Evolutionary conservation across 2,888 invertebrate genomes (phyloP).

Genomic region (Poecilobothrus nobilitatus): DNA sequence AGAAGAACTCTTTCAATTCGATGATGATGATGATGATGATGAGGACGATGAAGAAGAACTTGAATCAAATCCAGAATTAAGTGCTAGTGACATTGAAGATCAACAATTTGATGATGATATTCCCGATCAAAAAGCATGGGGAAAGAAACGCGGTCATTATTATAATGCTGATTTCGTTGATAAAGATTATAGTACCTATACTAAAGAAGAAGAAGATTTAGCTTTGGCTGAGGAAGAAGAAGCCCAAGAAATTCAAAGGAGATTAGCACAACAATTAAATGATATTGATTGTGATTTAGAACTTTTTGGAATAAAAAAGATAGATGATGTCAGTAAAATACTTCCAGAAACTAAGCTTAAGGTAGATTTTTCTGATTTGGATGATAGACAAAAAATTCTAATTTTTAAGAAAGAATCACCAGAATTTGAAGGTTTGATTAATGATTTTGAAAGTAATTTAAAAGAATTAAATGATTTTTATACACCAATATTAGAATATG

Average conservation of each 20-base stretch:
- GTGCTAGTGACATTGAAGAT: slow-evolving; percentile 70
- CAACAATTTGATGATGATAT: slow-evolving; percentile 61
- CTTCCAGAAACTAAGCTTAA: slow-evolving; percentile 47
- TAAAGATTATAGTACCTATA: slow-evolving; percentile 57
- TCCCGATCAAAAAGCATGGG: slow-evolving; percentile 82
- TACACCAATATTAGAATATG: slow-evolving; percentile 57
- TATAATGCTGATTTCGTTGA: slow-evolving; percentile 87
- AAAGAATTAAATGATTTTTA: slow-evolving; percentile 57
- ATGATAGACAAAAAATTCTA: slow-evolving; percentile 65
- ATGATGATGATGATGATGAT: slow-evolving; percentile 42
- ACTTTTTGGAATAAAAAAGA: slow-evolving; percentile 42
- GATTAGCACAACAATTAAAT: slow-evolving; percentile 66
- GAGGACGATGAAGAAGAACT: slow-evolving; percentile 46
- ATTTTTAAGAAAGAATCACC: slow-evolving; percentile 79
- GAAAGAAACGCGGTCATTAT: slow-evolving; percentile 66
- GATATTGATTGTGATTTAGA: slow-evolving; percentile 68
- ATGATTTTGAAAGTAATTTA: slow-evolving; percentile 68
- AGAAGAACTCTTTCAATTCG: slow-evolving; percentile 19
- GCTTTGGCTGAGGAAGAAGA: slow-evolving; percentile 77
- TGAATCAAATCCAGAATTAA: slow-evolving; percentile 43
- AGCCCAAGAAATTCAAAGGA: slow-evolving; percentile 69
- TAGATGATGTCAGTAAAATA: slow-evolving; percentile 29
- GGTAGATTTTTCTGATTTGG: slow-evolving; percentile 66
- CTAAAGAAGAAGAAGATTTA: slow-evolving; percentile 54
- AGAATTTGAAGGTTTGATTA: slow-evolving; percentile 68